Conservation (phyloP, 1,140 invertebrate genomes). For the Dendroctonus ponderosae region DNA sequence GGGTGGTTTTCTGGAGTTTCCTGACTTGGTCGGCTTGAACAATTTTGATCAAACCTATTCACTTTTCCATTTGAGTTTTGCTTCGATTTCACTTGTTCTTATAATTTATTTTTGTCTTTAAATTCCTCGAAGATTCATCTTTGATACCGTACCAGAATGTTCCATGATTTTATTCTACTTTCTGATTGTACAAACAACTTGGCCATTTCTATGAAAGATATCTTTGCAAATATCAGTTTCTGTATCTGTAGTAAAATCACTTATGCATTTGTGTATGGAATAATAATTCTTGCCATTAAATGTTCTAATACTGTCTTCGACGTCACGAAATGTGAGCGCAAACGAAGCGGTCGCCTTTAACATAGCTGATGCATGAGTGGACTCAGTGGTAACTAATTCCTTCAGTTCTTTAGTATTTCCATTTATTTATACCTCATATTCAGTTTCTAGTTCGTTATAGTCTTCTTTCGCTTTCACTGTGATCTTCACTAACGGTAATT, state of each 20-base stretch:
- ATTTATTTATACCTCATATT: too few species aligned
- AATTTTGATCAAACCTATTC: too few species aligned
- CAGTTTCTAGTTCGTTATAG: too few species aligned
- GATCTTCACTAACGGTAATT: too few species aligned
- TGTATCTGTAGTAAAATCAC: constrained; percentile 43
- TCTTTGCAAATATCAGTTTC: constrained; percentile 41
- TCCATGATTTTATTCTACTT: constrained; percentile 14
- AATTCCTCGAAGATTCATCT: constrained; percentile 27
- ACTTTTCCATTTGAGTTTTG: background rate
- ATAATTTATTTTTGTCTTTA: constrained; percentile 30
- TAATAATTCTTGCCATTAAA: constrained; percentile 35
- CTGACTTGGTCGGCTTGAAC: background rate
- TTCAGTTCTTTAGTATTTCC: too few species aligned
- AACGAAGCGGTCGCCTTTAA: constrained; percentile 8
- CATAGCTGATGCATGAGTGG: too few species aligned
- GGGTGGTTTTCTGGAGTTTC: background rate
- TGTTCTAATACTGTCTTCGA: constrained; percentile 36
- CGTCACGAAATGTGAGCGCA: constrained; percentile 22
- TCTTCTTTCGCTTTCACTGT: too few species aligned
- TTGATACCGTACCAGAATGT: constrained; percentile 21
- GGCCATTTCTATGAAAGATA: constrained; percentile 33
- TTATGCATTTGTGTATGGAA: constrained; percentile 34
- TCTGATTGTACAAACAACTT: constrained; percentile 36
- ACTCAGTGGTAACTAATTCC: too few species aligned
- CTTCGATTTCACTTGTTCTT: constrained; percentile 15